These are phyloP conservation scores for Felis chaus DNA, from an alignment of 2,113 vertebrate species.

Conservation along the genomic window DNA sequence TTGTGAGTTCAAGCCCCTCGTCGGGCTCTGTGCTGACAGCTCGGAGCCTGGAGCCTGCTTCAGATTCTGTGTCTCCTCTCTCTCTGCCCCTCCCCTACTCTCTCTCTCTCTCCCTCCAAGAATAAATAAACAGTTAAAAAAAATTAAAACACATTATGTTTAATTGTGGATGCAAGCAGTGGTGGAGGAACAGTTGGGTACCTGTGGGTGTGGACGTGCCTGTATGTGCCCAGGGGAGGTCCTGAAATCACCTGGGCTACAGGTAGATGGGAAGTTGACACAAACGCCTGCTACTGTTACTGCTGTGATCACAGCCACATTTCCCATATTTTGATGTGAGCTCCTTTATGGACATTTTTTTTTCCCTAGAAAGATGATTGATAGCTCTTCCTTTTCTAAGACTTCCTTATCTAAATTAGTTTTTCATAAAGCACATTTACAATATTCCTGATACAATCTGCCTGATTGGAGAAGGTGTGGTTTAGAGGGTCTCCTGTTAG, in stretches of 20 bases:
- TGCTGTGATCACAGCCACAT: not conserved
- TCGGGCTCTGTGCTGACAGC: too few species aligned
- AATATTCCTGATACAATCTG: conserved; percentile 9
- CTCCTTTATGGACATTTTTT: conserved; percentile 16
- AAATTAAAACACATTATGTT: not conserved
- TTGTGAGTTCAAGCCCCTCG: too few species aligned
- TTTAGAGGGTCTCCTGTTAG: not conserved
- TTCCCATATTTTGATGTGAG: not conserved
- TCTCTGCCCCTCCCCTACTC: too few species aligned
- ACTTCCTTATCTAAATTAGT: conserved; percentile 35
- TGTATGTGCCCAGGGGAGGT: not conserved
- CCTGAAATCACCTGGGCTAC: not conserved
- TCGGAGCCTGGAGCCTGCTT: too few species aligned
- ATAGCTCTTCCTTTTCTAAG: not conserved
- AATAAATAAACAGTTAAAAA: too few species aligned
- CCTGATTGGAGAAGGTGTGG: not conserved
- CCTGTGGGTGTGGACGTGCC: not conserved
- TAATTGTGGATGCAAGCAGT: not conserved
- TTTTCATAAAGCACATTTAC: not conserved
- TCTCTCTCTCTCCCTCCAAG: too few species aligned
- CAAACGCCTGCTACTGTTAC: not conserved
- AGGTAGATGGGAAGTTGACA: not conserved
- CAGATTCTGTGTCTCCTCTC: too few species aligned
- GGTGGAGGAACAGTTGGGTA: not conserved
- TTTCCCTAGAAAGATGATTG: not conserved